Conservation (phyloP, 2,888 invertebrate species). For the Rambutsinella grinnellia region DNA sequence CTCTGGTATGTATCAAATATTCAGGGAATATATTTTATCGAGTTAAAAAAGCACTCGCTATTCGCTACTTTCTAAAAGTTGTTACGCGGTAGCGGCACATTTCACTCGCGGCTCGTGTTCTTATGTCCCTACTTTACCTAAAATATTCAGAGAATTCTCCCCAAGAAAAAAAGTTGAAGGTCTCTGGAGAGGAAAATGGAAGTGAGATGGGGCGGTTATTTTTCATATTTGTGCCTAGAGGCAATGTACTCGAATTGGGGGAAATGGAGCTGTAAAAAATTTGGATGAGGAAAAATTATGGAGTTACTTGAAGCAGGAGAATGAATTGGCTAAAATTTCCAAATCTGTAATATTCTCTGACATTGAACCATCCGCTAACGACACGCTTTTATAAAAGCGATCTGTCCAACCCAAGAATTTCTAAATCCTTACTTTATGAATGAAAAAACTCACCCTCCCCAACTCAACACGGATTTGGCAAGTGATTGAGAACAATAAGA, state of each 20-base stretch:
- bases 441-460: no score
- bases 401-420: no score
- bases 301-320: no score
- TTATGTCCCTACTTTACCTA: not conserved
- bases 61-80: not conserved
- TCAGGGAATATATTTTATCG: not conserved
- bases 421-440: no score
- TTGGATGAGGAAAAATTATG: not conserved
- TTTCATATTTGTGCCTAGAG: conserved; percentile 24
- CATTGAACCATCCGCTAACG: no score
- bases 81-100: no score
- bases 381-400: no score
- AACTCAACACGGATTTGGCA: no score
- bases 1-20: not conserved
- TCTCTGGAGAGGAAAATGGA: conserved; percentile 17
- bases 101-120: not conserved
- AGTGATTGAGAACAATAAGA: no score
- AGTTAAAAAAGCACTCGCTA: not conserved
- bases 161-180: conserved; percentile 9
- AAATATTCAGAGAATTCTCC: not conserved
- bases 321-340: no score
- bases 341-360: no score
- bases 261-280: not conserved
- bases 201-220: conserved; percentile 31
- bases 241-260: not conserved